Base-by-base conservation (phyloP, 2,888 invertebrate species). In the Aspidiotus destructor region DNA sequence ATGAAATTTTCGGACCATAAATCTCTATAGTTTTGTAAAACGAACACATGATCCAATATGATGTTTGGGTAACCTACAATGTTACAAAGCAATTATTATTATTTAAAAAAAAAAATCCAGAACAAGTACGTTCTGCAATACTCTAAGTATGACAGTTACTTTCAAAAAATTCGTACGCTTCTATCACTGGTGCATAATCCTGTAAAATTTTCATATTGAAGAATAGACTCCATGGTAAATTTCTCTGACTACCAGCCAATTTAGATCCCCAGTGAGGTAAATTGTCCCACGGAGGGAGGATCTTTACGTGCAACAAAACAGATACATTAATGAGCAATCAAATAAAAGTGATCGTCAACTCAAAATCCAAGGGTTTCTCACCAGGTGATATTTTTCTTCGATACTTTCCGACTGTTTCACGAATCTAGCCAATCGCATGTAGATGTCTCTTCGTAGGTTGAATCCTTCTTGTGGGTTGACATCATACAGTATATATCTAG, bases 401-500 rank as follows among this genome's bases (percentile, higher is more conserved):
- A 78, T 76, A 69, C 81, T 80, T 70, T 84, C 81, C 67, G 93
- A 80, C 70, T 85, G 83, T 42, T 86, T 82, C 0, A 92, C 81
- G 75, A 96, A 85, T 60, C 89, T 86, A 1, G 96, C 94, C 74
- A 95, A 82, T 73, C 98, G 83, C 82, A 98, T 87, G 75, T 93
- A 98, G 2, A 99, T 97, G 80, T 99, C 98, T 48, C 98, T 83
- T 15, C 96, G 82, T 71, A 99, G 81, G 80, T 99, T 99, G 76
- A 99, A 99, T 0, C 99, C 99, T 81, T 99, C 98, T 0, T 90
- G 87, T 3, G 87, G 87, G 80, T 98, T 98, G 0, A 98, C 88
- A 76, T 96, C 94, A 78, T 96, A 99, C 62, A 98, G 81, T 68
- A 98, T 78, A 75, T 87, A 92, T 74, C 89, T 74, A 52, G 15